A percentile compares a stretch with the other conserved stretches of the same genome.
phyloP scores from a whole-genome alignment of 2,113 vertebrate genomes.

The Spermophilus dauricus region DNA sequence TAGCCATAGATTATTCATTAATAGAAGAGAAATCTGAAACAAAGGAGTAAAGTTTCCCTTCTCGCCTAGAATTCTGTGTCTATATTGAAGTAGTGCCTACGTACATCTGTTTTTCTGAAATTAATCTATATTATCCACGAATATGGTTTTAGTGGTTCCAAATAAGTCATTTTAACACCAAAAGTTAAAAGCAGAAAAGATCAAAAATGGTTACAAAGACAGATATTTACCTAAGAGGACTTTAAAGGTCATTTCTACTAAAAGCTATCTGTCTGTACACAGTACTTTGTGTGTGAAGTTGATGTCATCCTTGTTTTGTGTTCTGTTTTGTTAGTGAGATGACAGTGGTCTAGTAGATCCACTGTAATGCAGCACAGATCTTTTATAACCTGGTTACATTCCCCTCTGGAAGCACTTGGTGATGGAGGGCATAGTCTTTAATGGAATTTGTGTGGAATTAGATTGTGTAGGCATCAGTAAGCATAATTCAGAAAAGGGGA shows the following conservation, averaged over 20 bases:
- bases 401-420: conserved; percentile 94
- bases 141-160: conserved; percentile 75
- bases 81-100: neutral
- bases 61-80: neutral
- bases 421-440: conserved; percentile 94
- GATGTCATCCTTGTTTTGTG: conserved; percentile 91
- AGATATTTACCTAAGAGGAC: conserved; percentile 69
- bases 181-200: conserved; percentile 68
- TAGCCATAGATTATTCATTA: neutral
- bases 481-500: conserved; percentile 95
- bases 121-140: neutral
- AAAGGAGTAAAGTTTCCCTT: neutral
- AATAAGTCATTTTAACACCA: conserved; percentile 71
- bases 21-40: neutral
- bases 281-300: conserved; percentile 87
- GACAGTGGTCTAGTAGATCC: conserved; percentile 89
- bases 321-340: conserved; percentile 93
- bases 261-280: conserved; percentile 89
- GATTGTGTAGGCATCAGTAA: conserved; percentile 95
- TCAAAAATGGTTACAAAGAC: conserved; percentile 35
- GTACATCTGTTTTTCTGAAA: neutral
- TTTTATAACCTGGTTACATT: conserved; percentile 95
- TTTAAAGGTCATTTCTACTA: conserved; percentile 85
- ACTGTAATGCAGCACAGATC: conserved; percentile 93
- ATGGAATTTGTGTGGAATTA: conserved; percentile 97